A percentile compares a stretch with the other conserved stretches of the same genome.
Conservation (phyloP, 2,113 vertebrate species). For the Sinosuthora webbiana region DNA sequence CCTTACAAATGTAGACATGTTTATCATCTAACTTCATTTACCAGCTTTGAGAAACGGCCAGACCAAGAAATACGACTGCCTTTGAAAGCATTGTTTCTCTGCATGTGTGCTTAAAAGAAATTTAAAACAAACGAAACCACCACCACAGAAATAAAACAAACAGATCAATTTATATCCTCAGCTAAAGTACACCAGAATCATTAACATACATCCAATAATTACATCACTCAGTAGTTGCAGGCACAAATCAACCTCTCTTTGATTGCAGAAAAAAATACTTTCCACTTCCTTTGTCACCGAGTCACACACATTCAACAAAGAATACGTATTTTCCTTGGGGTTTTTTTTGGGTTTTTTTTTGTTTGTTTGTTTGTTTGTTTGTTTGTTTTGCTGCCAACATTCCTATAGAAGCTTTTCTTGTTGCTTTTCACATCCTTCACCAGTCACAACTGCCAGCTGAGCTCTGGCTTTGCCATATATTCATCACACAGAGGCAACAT, state of each 20-base stretch:
- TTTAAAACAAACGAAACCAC: neutral
- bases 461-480: neutral
- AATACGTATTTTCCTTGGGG: neutral
- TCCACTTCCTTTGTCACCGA: fast-evolving
- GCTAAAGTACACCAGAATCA: neutral
- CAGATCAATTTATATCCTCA: neutral
- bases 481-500: neutral
- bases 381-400: neutral
- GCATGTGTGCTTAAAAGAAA: neutral
- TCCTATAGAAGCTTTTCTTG: neutral
- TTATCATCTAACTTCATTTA: neutral
- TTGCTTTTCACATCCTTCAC: neutral
- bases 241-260: neutral
- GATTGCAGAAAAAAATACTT: neutral
- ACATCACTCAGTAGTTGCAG: neutral
- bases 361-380: no score
- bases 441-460: neutral
- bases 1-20: neutral
- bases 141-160: neutral
- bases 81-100: neutral
- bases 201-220: neutral
- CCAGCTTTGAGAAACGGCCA: neutral
- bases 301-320: neutral
- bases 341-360: no score
- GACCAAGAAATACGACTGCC: neutral